A percentile compares a stretch with the other conserved stretches of the same genome.
These are phyloP conservation scores for Dendrocincla fuliginosa DNA, from an alignment of 2,797 vertebrate species.

Conservation along the genomic window DNA sequence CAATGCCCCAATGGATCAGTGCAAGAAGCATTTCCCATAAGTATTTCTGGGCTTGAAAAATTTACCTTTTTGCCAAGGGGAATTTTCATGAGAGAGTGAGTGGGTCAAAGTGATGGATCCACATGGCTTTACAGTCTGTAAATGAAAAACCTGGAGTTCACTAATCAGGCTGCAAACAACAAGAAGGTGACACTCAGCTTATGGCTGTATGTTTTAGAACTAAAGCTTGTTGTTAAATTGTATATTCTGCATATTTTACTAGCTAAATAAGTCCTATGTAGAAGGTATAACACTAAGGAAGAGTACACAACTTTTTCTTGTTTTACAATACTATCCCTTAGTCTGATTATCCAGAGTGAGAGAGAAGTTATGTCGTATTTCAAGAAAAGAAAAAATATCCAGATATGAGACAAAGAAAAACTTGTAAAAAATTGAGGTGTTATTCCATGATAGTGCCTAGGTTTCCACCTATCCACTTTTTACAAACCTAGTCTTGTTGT, in stretches of 20 bases:
- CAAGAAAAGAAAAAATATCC: neutral
- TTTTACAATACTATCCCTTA: neutral
- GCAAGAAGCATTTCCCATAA: neutral
- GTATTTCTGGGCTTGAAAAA: neutral
- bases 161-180: slow-evolving; percentile 34
- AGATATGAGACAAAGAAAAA: neutral
- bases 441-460: neutral
- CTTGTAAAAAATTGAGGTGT: neutral
- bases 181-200: neutral
- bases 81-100: neutral
- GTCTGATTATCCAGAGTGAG: neutral
- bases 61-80: neutral
- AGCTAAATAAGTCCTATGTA: neutral
- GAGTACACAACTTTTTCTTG: neutral
- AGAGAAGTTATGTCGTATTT: neutral
- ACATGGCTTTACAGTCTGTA: neutral
- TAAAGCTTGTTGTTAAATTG: slow-evolving; percentile 18
- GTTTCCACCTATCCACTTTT: neutral
- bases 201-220: neutral
- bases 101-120: neutral
- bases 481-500: neutral
- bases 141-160: neutral
- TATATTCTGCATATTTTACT: slow-evolving; percentile 1
- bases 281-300: neutral
- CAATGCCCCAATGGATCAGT: neutral